Evolutionary conservation across 2,113 vertebrate genomes (phyloP).

Genomic region (Labeo rohita): DNA sequence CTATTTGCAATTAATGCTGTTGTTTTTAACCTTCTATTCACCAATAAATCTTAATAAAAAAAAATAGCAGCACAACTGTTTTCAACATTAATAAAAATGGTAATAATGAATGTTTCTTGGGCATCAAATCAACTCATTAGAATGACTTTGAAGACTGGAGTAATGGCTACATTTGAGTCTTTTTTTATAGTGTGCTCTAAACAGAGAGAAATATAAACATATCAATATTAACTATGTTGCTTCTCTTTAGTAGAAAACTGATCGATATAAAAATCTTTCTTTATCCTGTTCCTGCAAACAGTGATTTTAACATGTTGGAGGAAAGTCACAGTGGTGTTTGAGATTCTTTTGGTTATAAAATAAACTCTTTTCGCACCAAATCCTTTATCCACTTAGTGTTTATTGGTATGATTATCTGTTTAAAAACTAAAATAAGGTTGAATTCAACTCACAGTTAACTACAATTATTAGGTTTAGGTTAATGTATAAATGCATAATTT

Average conservation of each 20-base stretch:
- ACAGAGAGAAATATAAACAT: neutral
- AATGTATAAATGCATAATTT: neutral
- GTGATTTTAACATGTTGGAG: neutral
- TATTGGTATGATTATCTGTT: neutral
- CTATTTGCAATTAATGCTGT: too few species aligned
- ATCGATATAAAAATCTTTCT: neutral
- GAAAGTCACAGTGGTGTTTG: neutral
- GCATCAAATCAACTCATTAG: too few species aligned
- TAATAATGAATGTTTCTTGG: too few species aligned
- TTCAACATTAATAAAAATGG: too few species aligned
- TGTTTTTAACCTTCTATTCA: too few species aligned
- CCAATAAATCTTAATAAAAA: too few species aligned
- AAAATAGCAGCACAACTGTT: too few species aligned
- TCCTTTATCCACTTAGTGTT: slow-evolving; percentile 1
- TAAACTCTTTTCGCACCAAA: neutral
- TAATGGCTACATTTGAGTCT: neutral
- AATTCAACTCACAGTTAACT: neutral
- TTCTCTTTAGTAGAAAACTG: neutral
- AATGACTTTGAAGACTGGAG: too few species aligned
- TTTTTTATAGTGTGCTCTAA: neutral
- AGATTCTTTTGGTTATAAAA: neutral
- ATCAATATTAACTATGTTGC: neutral
- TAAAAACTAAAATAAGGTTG: neutral
- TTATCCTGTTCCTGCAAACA: slow-evolving; percentile 11
- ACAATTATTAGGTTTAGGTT: too few species aligned